These are phyloP conservation scores for Tyto alba DNA, from an alignment of 2,113 vertebrate species.

Conservation along the genomic window DNA sequence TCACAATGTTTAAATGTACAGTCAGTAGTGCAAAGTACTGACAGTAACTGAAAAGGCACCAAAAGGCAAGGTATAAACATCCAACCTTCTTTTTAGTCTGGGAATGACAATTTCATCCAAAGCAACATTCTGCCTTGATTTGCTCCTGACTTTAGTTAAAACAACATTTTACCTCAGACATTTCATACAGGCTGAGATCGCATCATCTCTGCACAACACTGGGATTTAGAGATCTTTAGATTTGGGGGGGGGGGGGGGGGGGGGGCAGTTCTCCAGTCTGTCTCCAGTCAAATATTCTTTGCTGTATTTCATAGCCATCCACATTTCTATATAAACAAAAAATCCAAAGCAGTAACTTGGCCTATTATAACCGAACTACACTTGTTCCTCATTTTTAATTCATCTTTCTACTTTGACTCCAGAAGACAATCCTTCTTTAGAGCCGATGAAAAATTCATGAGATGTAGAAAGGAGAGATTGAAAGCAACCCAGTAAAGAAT, in stretches of 20 bases:
- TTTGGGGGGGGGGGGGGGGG: no score
- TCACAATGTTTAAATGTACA: not conserved
- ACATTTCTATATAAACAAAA: not conserved
- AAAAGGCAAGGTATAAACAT: not conserved
- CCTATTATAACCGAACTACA: not conserved
- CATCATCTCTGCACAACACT: not conserved
- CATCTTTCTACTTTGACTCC: not conserved
- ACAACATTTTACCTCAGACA: not conserved
- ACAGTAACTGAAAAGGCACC: not conserved
- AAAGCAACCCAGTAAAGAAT: not conserved
- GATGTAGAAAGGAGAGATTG: not conserved
- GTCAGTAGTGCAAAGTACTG: not conserved
- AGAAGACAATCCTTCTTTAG: not conserved
- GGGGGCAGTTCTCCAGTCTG: not conserved
- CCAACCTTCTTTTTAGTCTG: not conserved
- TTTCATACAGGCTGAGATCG: fast-evolving
- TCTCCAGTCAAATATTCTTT: not conserved
- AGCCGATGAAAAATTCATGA: not conserved
- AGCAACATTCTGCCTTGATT: not conserved
- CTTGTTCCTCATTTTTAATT: not conserved
- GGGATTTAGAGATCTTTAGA: not conserved
- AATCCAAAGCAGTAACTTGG: not conserved
- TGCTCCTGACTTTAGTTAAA: not conserved
- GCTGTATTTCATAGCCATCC: not conserved
- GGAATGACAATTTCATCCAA: not conserved